Conservation (phyloP, 2,113 vertebrate genomes). For the Macrotus californicus region DNA sequence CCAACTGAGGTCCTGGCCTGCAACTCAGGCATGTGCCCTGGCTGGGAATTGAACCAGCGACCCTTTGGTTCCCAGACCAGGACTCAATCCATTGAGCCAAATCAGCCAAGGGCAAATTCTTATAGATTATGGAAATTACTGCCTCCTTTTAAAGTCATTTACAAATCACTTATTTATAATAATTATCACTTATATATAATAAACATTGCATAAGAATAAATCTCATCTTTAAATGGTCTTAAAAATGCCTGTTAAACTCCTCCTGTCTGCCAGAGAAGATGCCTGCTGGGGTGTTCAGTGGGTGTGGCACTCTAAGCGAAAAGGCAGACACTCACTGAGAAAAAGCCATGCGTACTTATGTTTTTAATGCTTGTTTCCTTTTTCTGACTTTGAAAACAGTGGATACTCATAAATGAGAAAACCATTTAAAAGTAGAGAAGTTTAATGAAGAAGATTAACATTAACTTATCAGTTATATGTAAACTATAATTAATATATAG, state of each 20-base stretch:
- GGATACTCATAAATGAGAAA: neutral
- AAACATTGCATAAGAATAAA: slow-evolving; percentile 25
- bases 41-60: too few relatives aligned
- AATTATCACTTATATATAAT: neutral
- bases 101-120: neutral
- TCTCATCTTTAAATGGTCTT: slow-evolving; percentile 28
- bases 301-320: neutral
- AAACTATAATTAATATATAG: neutral
- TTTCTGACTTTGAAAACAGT: neutral
- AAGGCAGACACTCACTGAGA: neutral
- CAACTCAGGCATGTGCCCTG: too few relatives aligned
- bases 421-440: neutral
- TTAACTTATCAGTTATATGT: neutral
- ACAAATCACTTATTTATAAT: neutral
- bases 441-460: neutral
- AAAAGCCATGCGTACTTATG: neutral
- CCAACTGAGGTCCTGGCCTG: too few relatives aligned
- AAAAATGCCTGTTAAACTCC: neutral
- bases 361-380: neutral
- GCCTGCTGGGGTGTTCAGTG: neutral
- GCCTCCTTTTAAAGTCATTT: neutral
- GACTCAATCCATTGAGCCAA: too few relatives aligned
- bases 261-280: neutral
- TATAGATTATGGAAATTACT: neutral
- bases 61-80: too few relatives aligned